Evolutionary conservation across 2,797 vertebrate species (phyloP).

Genomic region (Falco naumanni): DNA sequence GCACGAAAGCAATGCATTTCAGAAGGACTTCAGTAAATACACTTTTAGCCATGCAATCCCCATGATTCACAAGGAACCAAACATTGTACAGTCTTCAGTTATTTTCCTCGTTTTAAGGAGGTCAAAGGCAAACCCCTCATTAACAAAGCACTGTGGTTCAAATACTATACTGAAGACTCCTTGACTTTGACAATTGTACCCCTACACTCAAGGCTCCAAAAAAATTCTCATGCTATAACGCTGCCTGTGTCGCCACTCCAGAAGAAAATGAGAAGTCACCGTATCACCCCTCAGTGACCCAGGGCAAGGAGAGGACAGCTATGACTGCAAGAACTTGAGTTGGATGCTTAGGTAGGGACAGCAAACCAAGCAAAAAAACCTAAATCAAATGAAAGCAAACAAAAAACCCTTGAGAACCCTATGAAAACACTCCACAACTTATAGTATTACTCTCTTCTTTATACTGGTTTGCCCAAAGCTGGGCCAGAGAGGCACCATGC

Average conservation of each 20-base stretch:
- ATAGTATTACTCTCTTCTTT: background rate
- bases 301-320: background rate
- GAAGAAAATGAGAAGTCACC: background rate
- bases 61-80: background rate
- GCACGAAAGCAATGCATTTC: background rate
- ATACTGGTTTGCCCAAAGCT: background rate
- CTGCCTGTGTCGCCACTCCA: background rate
- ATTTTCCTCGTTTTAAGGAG: background rate
- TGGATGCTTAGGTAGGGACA: background rate
- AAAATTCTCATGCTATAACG: background rate
- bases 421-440: background rate
- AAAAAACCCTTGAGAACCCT: background rate
- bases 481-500: background rate
- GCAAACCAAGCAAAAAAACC: background rate
- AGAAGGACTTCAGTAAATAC: background rate
- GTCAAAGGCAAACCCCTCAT: background rate
- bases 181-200: background rate
- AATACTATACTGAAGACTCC: background rate
- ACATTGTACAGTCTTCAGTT: background rate
- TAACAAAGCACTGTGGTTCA: background rate
- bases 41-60: background rate
- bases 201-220: background rate
- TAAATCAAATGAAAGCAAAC: background rate
- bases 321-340: background rate
- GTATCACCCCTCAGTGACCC: background rate